phyloP scores from a whole-genome alignment of 2,888 invertebrate species.

The Muschampia plurimacula region DNA sequence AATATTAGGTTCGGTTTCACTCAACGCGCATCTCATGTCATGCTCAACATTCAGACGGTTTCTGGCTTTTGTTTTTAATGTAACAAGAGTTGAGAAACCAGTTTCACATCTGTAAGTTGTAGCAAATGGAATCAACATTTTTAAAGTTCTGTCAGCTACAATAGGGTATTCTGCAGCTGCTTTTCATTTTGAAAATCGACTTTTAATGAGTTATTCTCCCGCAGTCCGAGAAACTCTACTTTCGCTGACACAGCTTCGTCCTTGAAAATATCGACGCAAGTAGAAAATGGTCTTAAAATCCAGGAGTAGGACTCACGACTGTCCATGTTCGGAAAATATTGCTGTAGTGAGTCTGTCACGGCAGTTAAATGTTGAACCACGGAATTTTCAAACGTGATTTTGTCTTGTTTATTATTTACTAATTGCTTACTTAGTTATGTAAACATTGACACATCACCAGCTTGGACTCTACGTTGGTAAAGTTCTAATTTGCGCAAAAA shows the following conservation, averaged over 20 bases:
- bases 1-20: conserved; percentile 39
- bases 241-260: conserved; percentile 41
- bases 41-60: conserved; percentile 37
- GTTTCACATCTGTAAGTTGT: conserved; percentile 44
- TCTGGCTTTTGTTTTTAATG: conserved; percentile 43
- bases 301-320: conserved; percentile 42
- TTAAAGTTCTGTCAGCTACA: conserved; percentile 46
- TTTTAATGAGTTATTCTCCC: background rate
- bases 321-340: conserved; percentile 47
- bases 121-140: conserved; percentile 46
- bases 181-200: conserved; percentile 40
- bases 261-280: conserved; percentile 33
- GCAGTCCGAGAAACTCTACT: conserved; percentile 19
- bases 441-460: conserved; percentile 47
- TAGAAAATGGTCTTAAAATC: conserved; percentile 45
- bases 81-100: conserved; percentile 43
- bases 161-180: conserved; percentile 45
- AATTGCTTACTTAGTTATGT: conserved; percentile 47
- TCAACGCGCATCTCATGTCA: conserved; percentile 26
- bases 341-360: conserved; percentile 44
- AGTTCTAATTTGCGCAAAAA: conserved; percentile 47
- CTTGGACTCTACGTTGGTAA: conserved; percentile 48
- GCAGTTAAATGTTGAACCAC: conserved; percentile 45
- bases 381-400: conserved; percentile 47
- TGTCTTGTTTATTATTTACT: conserved; percentile 40